Conservation (phyloP, 2,113 vertebrate species). For the Syngnathoides biaculeatus region DNA sequence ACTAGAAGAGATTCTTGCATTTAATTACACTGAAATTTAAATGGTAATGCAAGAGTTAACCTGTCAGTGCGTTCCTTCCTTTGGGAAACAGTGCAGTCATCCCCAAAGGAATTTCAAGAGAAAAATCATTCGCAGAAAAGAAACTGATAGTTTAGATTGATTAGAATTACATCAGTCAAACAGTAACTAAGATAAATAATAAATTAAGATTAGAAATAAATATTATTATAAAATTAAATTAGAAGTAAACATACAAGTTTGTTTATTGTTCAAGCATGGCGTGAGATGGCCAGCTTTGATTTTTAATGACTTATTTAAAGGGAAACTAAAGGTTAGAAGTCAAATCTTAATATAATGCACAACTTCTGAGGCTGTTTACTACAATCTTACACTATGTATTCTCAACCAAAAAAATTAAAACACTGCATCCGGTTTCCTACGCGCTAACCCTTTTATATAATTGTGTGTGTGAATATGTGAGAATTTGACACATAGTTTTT, state of each 20-base stretch:
- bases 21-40: slow-evolving; percentile 1
- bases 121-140: neutral
- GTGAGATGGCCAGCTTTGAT: neutral
- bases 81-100: slow-evolving; percentile 5
- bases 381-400: no score
- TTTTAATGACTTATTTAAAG: neutral
- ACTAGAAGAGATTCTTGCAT: no score
- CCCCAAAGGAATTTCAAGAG: slow-evolving; percentile 27
- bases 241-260: neutral
- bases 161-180: neutral
- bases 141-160: slow-evolving; percentile 2
- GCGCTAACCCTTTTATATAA: no score
- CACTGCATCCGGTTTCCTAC: no score
- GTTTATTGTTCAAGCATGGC: neutral
- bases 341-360: no score
- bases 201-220: neutral
- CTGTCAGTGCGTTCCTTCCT: slow-evolving; percentile 10
- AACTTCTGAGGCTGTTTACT: no score
- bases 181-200: neutral
- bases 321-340: no score
- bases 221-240: neutral
- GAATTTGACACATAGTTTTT: no score
- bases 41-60: neutral
- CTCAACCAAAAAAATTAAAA: no score
- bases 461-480: no score